Evolutionary conservation across 1,140 invertebrate species (phyloP).

Genomic region (Drosophila micromelanica): DNA sequence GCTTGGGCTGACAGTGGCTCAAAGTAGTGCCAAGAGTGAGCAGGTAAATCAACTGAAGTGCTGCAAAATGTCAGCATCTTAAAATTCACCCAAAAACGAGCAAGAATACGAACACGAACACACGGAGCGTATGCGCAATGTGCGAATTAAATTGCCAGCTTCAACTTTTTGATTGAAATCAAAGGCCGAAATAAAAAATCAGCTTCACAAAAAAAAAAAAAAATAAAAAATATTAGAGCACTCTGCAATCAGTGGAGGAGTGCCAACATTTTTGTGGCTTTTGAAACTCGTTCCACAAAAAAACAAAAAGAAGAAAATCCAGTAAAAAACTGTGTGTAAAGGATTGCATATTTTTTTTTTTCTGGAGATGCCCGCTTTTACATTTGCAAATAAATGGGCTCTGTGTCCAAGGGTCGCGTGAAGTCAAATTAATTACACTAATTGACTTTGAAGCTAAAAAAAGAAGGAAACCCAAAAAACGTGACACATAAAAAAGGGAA

Average conservation of each 20-base stretch:
- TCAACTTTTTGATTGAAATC: conserved; percentile 36
- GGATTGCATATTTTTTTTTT: conserved; percentile 34
- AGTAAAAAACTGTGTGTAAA: conserved; percentile 16
- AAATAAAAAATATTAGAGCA: conserved; percentile 15
- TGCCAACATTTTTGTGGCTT: conserved; percentile 53
- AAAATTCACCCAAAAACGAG: conserved; percentile 1
- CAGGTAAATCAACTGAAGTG: conserved; percentile 26
- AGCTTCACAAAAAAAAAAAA: neutral
- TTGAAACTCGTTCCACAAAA: conserved; percentile 26
- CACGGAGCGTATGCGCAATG: conserved; percentile 34
- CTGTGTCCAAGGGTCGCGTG: conserved; percentile 26
- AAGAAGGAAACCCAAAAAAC: conserved; percentile 5
- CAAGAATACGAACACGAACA: neutral
- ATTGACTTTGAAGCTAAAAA: conserved; percentile 63
- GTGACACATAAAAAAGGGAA: conserved; percentile 4
- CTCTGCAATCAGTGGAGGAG: conserved; percentile 45
- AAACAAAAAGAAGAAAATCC: neutral
- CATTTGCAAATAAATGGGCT: conserved; percentile 50
- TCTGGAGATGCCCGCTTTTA: conserved; percentile 10
- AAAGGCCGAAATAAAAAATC: conserved; percentile 13
- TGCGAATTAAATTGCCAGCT: conserved; percentile 30
- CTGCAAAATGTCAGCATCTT: conserved; percentile 27
- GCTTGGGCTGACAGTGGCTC: conserved; percentile 32
- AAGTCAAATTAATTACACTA: conserved; percentile 69
- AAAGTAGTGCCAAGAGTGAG: conserved; percentile 32